Conservation (phyloP, 2,888 invertebrate genomes). For the Parnassius glacialis region DNA sequence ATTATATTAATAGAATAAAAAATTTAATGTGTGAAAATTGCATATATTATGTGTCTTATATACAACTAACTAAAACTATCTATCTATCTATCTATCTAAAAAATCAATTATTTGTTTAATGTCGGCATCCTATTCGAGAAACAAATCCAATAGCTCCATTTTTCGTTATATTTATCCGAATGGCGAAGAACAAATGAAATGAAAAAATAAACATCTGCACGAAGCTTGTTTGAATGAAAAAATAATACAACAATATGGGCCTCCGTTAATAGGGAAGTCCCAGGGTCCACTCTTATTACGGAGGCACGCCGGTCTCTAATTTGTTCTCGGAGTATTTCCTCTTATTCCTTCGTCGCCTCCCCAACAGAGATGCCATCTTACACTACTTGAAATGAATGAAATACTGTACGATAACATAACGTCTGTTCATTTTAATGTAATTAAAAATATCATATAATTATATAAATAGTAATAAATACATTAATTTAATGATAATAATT, state of each 20-base stretch:
- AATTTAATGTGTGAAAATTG: no score
- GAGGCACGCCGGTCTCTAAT: constrained; percentile 62
- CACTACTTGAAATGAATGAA: constrained; percentile 52
- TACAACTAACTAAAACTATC: no score
- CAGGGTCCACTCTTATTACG: constrained; percentile 70
- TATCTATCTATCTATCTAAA: no score
- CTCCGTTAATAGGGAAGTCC: constrained; percentile 57
- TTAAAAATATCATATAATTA: constrained; percentile 4
- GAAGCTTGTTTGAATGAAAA: constrained; percentile 56
- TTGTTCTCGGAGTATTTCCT: constrained; percentile 61
- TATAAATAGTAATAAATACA: neutral
- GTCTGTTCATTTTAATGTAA: constrained; percentile 25
- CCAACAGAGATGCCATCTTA: constrained; percentile 39
- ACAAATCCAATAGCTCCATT: constrained; percentile 5
- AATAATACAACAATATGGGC: constrained; percentile 71
- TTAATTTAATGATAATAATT: no score
- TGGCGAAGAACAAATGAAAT: constrained; percentile 34
- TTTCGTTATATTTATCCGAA: constrained; percentile 21
- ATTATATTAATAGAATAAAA: no score
- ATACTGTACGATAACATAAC: constrained; percentile 32
- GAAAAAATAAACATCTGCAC: constrained; percentile 45
- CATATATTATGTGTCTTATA: no score
- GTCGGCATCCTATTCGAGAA: constrained; percentile 2
- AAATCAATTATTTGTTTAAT: constrained; percentile 11
- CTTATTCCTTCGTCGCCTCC: constrained; percentile 57